Evolutionary conservation across 2,113 vertebrate genomes (phyloP).

Genomic region (Laterallus jamaicensis): DNA sequence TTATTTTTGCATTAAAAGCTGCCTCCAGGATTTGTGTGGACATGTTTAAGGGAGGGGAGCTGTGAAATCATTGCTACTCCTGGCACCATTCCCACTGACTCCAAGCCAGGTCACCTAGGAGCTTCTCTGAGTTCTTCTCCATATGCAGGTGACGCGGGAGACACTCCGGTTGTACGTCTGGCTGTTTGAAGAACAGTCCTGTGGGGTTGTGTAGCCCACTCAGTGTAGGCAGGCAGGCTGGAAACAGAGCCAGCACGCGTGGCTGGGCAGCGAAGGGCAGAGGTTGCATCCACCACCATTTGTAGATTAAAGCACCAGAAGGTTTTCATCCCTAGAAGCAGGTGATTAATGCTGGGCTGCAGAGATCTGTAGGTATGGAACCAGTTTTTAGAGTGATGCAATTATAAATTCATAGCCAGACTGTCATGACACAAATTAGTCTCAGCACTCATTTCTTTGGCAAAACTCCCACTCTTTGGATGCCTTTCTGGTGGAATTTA

Average conservation of each 20-base stretch:
- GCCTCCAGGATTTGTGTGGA: background rate
- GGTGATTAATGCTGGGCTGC: background rate
- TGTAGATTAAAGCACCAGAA: background rate
- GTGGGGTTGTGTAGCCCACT: background rate
- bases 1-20: background rate
- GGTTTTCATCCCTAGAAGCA: background rate
- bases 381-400: background rate
- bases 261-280: background rate
- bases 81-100: background rate
- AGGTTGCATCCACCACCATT: background rate
- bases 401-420: conserved; percentile 49
- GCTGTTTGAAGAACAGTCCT: background rate
- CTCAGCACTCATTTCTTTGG: conserved; percentile 36
- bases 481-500: conserved; percentile 30
- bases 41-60: background rate
- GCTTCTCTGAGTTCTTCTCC: background rate
- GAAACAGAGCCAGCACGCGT: background rate
- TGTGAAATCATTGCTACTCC: background rate
- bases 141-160: background rate
- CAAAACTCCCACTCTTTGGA: conserved; percentile 40
- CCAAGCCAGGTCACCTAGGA: background rate
- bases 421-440: conserved; percentile 36
- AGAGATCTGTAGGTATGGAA: background rate
- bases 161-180: background rate
- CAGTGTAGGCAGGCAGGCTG: background rate